These are phyloP conservation scores for Indicator maculatus DNA, from an alignment of 2,113 vertebrate genomes.

Conservation along the genomic window DNA sequence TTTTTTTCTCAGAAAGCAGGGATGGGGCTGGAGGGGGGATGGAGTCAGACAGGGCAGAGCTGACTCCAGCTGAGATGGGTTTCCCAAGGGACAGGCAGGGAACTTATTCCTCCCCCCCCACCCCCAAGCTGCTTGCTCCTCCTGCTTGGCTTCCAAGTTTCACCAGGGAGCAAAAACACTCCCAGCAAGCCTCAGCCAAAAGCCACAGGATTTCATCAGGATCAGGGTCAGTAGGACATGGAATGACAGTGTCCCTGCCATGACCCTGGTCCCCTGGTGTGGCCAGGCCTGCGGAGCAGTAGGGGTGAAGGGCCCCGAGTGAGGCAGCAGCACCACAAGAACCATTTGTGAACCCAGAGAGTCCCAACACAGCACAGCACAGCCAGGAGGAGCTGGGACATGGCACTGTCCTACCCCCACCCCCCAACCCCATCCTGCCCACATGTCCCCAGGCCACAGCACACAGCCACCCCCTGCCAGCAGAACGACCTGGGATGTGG, in stretches of 20 bases:
- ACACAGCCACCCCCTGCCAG: neutral
- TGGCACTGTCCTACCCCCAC: neutral
- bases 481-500: fast-evolving
- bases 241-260: fast-evolving
- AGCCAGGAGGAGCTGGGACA: neutral
- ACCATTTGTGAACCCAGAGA: fast-evolving
- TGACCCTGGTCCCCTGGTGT: neutral
- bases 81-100: constrained; percentile 2
- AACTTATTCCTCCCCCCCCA: neutral
- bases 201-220: neutral
- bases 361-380: fast-evolving
- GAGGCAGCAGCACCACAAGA: neutral
- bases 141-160: neutral
- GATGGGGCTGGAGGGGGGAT: neutral
- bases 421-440: neutral
- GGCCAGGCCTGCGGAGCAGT: fast-evolving
- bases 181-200: neutral
- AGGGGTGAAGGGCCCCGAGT: fast-evolving
- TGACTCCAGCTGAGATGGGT: neutral
- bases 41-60: neutral
- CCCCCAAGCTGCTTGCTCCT: neutral
- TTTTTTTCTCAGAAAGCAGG: constrained; percentile 34
- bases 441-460: neutral
- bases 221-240: neutral
- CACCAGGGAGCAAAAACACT: neutral